Evolutionary conservation across 2,888 invertebrate species (phyloP), one percentile per base, ranked within the genome.

Genomic region (Cenopis cana): DNA sequence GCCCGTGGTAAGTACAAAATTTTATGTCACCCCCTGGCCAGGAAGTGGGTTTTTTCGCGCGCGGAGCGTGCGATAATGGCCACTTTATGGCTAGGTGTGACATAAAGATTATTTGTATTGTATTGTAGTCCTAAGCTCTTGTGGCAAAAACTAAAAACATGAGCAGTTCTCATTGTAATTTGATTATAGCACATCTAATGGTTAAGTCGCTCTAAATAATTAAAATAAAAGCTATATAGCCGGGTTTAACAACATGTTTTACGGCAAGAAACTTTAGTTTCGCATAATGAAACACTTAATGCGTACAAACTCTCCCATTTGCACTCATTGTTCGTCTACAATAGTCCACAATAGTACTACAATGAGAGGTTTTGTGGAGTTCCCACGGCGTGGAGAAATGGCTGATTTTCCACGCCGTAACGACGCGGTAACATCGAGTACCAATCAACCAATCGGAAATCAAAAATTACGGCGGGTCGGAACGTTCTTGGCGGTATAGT

Each of bases 351-450:
- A 64, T 52, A 33, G 62, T 62, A 20, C 36, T 36, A 64, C 64
- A 64, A 64, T 38, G 54, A 29, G 56, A 33, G 60, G 62, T 49
- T 52, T 62, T 57, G 46, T 38, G 57, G 29, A 9, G 56, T 73
- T 77, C 75, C 70, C 77, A 77, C 76, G 77, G 50, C 24, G 18
- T 33, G 69, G 76, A 73, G 77, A 75, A 76, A 77, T 75, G 77
- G 70, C 52, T 49, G 71, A 73, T 73, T 75, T 74, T 74, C 72
- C 59, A 74, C 72, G 59, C 59, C 29, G 57, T 59, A 60, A 69
- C 72, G 41, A 10, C 29, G 50, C 18, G 41, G 54, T 57, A 57
- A 55, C 20, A 18, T 62, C 12, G 20, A 56, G 33, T 46, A 46
- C 46, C 46, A n/a, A 46, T 46, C 46, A 46, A n/a, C n/a, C 6